These are phyloP conservation scores for Ericerus pela DNA, from an alignment of 1,140 invertebrate species.

Conservation along the genomic window DNA sequence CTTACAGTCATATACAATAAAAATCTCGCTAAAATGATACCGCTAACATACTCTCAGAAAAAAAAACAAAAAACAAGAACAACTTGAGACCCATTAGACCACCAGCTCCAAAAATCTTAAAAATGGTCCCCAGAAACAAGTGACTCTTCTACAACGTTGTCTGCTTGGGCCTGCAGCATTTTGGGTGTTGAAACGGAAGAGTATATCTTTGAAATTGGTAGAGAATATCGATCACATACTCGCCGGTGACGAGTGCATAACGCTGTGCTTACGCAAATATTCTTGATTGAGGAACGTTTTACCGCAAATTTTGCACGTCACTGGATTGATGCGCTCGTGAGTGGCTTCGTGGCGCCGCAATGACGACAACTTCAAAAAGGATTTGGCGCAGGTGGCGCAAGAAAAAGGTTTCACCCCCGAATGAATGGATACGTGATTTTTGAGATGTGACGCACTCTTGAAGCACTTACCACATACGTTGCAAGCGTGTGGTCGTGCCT, in stretches of 20 bases:
- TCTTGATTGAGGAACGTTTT: slow-evolving; percentile 60
- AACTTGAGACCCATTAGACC: too few species aligned
- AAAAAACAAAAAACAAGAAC: too few species aligned
- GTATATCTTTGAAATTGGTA: too few species aligned
- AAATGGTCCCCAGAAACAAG: too few species aligned
- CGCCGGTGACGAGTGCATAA: slow-evolving; percentile 20
- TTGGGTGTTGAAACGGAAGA: too few species aligned
- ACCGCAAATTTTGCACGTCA: slow-evolving; percentile 50
- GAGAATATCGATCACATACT: slow-evolving; percentile 4
- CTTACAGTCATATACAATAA: too few species aligned
- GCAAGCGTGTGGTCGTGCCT: slow-evolving; percentile 44
- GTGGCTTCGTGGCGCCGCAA: slow-evolving; percentile 30
- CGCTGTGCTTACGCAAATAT: slow-evolving; percentile 33
- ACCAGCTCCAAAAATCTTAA: too few species aligned
- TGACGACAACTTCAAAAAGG: slow-evolving; percentile 33
- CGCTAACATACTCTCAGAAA: too few species aligned
- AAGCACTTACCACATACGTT: slow-evolving; percentile 32
- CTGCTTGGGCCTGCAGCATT: too few species aligned
- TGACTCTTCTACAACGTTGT: too few species aligned
- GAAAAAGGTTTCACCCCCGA: slow-evolving; percentile 30
- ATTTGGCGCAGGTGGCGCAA: slow-evolving; percentile 39
- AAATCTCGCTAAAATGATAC: too few species aligned
- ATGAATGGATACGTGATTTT: slow-evolving; percentile 28
- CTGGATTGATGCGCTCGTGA: slow-evolving; percentile 28
- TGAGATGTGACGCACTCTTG: slow-evolving; percentile 22